A percentile compares a stretch with the other conserved stretches of the same genome.
Conservation (phyloP, 2,797 vertebrate genomes). For the Lutjanus campechanus region DNA sequence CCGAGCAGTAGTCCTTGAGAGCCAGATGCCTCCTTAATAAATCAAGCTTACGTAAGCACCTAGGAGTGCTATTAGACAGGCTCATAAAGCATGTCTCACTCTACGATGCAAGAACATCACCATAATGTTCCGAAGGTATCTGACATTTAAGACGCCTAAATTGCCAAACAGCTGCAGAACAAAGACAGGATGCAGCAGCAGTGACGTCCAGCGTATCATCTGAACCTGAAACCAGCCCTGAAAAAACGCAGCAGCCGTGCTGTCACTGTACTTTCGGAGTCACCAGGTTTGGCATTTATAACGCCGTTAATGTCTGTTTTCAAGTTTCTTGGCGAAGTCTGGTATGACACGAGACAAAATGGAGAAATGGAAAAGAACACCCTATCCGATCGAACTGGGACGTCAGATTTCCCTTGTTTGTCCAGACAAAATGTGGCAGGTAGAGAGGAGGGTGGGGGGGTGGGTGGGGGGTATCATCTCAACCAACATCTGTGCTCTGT, state of each 20-base stretch:
- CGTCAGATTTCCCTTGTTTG: slow-evolving; percentile 3
- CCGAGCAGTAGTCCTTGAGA: neutral
- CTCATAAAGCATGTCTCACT: slow-evolving; percentile 44
- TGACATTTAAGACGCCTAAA: slow-evolving; percentile 42
- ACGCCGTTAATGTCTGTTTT: slow-evolving; percentile 26
- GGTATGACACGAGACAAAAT: slow-evolving; percentile 8
- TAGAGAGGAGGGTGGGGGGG: neutral
- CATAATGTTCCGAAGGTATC: slow-evolving; percentile 30
- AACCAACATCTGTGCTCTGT: neutral
- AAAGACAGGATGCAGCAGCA: slow-evolving; percentile 25
- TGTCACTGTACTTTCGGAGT: slow-evolving; percentile 16
- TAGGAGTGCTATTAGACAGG: slow-evolving; percentile 43
- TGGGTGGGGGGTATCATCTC: neutral
- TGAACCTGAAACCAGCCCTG: slow-evolving; percentile 11
- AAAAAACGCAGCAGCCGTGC: neutral
- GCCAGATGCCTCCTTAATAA: slow-evolving; percentile 43
- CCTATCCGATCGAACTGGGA: neutral
- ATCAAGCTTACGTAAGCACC: slow-evolving; percentile 51
- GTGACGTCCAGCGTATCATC: slow-evolving; percentile 18
- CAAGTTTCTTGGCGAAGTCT: neutral
- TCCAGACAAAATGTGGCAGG: neutral
- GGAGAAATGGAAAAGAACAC: slow-evolving; percentile 18
- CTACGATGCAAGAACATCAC: slow-evolving; percentile 30
- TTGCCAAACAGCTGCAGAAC: slow-evolving; percentile 54
- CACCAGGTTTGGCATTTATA: slow-evolving; percentile 1